Conservation (phyloP, 2,113 vertebrate species). For the Colaptes auratus region DNA sequence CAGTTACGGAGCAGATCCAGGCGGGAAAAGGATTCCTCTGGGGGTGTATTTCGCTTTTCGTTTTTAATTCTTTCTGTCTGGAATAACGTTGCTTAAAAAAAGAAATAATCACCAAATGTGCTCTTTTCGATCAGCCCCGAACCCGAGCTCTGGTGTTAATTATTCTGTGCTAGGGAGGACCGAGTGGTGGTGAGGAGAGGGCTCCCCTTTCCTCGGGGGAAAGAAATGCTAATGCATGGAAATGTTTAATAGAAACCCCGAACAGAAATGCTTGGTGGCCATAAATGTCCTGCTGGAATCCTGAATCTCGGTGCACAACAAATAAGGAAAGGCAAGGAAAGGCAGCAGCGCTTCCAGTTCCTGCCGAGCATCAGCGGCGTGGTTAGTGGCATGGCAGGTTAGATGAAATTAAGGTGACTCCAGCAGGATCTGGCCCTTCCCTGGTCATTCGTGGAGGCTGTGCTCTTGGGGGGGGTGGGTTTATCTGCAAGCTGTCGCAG, state of each 20-base stretch:
- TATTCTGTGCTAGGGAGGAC: background rate
- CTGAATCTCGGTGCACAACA: background rate
- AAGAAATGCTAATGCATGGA: background rate
- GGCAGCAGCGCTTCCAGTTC: background rate
- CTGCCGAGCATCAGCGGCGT: background rate
- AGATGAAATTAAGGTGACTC: slow-evolving; percentile 43
- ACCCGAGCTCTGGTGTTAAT: background rate
- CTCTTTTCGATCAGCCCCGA: background rate
- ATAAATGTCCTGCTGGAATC: background rate
- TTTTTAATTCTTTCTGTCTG: background rate
- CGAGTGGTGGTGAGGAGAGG: background rate
- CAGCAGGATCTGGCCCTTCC: background rate
- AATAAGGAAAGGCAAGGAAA: background rate
- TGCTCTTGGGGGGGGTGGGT: no score
- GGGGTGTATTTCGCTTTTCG: background rate
- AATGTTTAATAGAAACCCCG: background rate
- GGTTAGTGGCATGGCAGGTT: slow-evolving; percentile 49
- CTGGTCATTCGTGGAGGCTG: background rate
- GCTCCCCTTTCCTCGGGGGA: background rate
- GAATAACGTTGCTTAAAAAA: background rate
- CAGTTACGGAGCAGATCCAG: background rate
- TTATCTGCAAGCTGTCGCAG: background rate
- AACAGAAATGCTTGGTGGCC: background rate
- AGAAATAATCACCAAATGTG: no score
- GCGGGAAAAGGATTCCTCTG: background rate